Evolutionary conservation across 2,113 vertebrate species (phyloP).

Genomic region (Bombycilla garrulus): DNA sequence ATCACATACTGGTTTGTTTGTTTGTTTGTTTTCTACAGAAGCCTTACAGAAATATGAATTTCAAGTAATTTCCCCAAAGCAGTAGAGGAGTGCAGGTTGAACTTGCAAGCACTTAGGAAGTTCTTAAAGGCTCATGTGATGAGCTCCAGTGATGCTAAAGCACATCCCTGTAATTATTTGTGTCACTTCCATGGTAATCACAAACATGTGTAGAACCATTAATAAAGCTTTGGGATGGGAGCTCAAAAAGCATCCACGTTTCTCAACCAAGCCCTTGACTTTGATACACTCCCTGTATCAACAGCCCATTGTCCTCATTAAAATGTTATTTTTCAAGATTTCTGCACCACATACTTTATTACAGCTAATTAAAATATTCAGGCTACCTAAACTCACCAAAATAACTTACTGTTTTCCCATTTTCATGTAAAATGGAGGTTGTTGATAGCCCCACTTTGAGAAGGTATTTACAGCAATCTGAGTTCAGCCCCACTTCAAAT

Average conservation of each 20-base stretch:
- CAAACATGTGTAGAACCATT: accelerated
- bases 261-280: background rate
- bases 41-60: background rate
- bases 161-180: background rate
- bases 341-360: background rate
- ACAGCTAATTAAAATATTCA: background rate
- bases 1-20: background rate
- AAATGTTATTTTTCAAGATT: background rate
- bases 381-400: accelerated
- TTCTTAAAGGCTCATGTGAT: background rate
- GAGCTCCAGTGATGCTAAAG: background rate
- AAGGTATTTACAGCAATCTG: background rate
- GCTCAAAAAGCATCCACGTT: background rate
- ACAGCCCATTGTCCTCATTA: background rate
- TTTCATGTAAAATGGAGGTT: background rate
- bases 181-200: background rate
- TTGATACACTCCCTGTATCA: background rate
- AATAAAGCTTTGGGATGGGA: background rate
- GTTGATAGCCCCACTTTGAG: background rate
- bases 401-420: background rate
- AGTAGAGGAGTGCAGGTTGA: background rate
- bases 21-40: background rate
- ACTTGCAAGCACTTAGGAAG: background rate
- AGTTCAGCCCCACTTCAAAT: background rate
- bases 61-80: background rate